These are phyloP conservation scores for Mesoligia furuncula DNA, from an alignment of 2,888 invertebrate genomes.

Conservation along the genomic window DNA sequence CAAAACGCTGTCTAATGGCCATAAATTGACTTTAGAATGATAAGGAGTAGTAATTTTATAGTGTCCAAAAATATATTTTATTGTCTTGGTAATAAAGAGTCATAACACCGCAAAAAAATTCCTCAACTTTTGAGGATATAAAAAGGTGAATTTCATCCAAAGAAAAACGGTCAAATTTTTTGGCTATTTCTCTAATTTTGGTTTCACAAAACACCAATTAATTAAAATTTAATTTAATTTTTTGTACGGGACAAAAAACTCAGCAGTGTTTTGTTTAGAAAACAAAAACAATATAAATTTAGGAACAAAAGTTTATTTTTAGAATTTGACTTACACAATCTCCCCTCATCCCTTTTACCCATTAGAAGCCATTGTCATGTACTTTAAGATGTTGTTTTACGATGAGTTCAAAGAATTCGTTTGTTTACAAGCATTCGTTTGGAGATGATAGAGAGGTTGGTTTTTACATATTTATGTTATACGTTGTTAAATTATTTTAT, in stretches of 20 bases:
- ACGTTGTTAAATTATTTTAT: conserved; percentile 62
- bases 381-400: conserved; percentile 59
- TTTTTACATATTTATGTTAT: conserved; percentile 72
- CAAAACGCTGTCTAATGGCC: not conserved
- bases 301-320: too few species aligned
- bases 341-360: too few species aligned
- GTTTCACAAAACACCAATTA: too few species aligned
- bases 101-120: not conserved
- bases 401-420: conserved; percentile 77
- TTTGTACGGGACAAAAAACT: too few species aligned
- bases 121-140: not conserved
- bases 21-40: not conserved
- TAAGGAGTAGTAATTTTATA: not conserved
- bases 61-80: not conserved
- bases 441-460: conserved; percentile 91
- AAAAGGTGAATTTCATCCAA: not conserved
- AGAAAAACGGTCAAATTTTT: not conserved
- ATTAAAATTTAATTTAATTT: too few species aligned
- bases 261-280: not conserved
- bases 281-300: too few species aligned
- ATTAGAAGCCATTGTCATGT: too few species aligned
- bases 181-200: not conserved
- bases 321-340: too few species aligned
- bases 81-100: not conserved
- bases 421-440: conserved; percentile 90